Base-by-base conservation (phyloP, 2,888 invertebrate species). In the Elysia crispata region DNA sequence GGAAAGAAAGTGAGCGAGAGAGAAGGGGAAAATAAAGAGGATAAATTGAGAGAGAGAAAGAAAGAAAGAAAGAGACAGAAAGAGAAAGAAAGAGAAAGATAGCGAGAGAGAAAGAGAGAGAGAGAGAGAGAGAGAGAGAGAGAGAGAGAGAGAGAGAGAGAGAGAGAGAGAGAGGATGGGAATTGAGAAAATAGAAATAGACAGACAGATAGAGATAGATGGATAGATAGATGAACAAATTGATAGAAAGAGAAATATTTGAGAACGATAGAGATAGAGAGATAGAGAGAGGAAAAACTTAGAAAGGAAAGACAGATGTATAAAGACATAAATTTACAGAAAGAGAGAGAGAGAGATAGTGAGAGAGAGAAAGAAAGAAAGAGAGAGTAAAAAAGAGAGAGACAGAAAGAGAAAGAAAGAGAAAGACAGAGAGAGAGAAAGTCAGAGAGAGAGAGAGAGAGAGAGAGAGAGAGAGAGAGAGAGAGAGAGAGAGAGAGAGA, bases 381-480 rank as follows among this genome's bases (percentile, higher is more conserved):
- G 60, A 60, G 60, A 60, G 60, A 60, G 60, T 8, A 18, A 60
- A 23, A 60, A 23, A 60, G 60, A 23, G 15, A 15, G 15, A 23
- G 60, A 60, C 8, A 60, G 6, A 60, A 6, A 60, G 23, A 60
- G n/a, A 60, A 18, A 23, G 60, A 60, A 5, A 60, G 60, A 60
- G 60, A 60, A 18, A 60, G 60, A 60, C 8, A 60, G 60, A 60
- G 60, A 60, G 60, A 60, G 60, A 60, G 60, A 60, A 18, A 60
- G 60, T 8, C 8, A 60, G 60, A 60, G 60, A 60, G 60, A 15
- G 60, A 60, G 60, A 60, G 60, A 60, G 60, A 60, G 60, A 60
- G 54, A 60, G 60, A 60, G 60, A 60, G n/a, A 60, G 60, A 60
- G n/a, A 60, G 60, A 60, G 23, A 60, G 6, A 60, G n/a, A 60